Base-by-base conservation (phyloP, 2,888 invertebrate genomes). In the Molorchus minor region DNA sequence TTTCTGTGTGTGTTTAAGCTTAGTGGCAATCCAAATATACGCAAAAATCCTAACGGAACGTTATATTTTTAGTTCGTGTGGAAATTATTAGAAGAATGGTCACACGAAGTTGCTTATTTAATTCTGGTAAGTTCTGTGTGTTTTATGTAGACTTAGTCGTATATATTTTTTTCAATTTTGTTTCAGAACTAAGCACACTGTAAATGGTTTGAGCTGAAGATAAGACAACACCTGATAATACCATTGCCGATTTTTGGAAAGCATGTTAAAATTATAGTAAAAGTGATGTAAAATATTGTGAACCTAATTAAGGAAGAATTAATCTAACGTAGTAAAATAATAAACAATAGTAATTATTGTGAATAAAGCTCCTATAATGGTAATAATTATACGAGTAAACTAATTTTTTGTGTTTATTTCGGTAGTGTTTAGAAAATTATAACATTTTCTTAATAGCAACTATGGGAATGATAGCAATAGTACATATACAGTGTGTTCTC, bases 21-120 rank as follows among this genome's bases (percentile, higher is more conserved):
- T 51, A 12, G 38, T 17, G 40, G 30, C 25, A 41, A 30, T 41
- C 36, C 54, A 49, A 33, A 33, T n/a, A n/a, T n/a, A n/a, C n/a
- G n/a, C n/a, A n/a, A 51, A 65, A 62, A 62, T 57, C 66, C 68
- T 75, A 74, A 76, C 65, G 68, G 71, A 64, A 62, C 64, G 65
- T 74, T 73, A 61, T 75, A 58, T 75, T 76, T 76, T 69, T 74
- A 76, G 76, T 76, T 73, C 60, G 61, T 76, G 65, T 73, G 75
- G 68, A 74, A 75, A 63, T 67, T 75, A 58, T 71, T 76, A 61
- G 68, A 70, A 70, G 71, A 75, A 65, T 76, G 76, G 76, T 75
- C 73, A 12, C 71, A 73, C 54, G 75, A 76, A 58, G 62, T 75
- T 57, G 73, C 64, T 63, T 69, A 56, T 56, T 55, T 72, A 41